These are phyloP conservation scores for Drosophila subquinaria DNA, from an alignment of 2,888 invertebrate genomes.

Conservation along the genomic window DNA sequence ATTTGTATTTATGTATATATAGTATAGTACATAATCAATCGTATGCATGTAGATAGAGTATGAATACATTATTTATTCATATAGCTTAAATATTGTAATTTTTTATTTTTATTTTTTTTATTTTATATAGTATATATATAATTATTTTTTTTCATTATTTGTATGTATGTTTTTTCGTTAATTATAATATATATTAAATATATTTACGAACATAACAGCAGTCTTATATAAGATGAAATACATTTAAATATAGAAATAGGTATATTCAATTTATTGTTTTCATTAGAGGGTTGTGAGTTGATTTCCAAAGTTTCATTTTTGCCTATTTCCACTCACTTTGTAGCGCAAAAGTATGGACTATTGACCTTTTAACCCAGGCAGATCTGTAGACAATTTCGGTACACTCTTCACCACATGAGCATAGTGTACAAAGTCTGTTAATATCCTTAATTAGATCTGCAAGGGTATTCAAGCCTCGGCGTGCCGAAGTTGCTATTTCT, in stretches of 20 bases:
- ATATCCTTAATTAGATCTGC: slow-evolving; percentile 22
- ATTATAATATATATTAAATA: slow-evolving; percentile 83
- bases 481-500: slow-evolving; percentile 29
- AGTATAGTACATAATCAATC: slow-evolving; percentile 65
- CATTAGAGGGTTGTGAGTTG: slow-evolving; percentile 73
- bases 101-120: slow-evolving; percentile 30
- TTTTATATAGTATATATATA: slow-evolving; percentile 21
- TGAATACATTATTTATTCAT: slow-evolving; percentile 68
- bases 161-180: slow-evolving; percentile 72
- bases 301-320: slow-evolving; percentile 48
- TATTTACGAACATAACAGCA: slow-evolving; percentile 86
- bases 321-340: slow-evolving; percentile 31
- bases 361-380: slow-evolving; percentile 8
- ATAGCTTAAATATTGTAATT: slow-evolving; percentile 61
- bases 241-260: slow-evolving; percentile 70
- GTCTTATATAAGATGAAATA: slow-evolving; percentile 86
- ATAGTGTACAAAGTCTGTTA: neutral
- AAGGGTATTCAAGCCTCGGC: slow-evolving; percentile 32
- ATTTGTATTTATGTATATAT: slow-evolving; percentile 49
- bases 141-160: slow-evolving; percentile 42
- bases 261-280: slow-evolving; percentile 76
- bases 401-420: slow-evolving; percentile 6
- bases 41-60: slow-evolving; percentile 69
- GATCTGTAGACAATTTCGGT: slow-evolving; percentile 5
- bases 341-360: slow-evolving; percentile 40